phyloP scores from a whole-genome alignment of 2,797 vertebrate species.

The Garrulus glandarius region DNA sequence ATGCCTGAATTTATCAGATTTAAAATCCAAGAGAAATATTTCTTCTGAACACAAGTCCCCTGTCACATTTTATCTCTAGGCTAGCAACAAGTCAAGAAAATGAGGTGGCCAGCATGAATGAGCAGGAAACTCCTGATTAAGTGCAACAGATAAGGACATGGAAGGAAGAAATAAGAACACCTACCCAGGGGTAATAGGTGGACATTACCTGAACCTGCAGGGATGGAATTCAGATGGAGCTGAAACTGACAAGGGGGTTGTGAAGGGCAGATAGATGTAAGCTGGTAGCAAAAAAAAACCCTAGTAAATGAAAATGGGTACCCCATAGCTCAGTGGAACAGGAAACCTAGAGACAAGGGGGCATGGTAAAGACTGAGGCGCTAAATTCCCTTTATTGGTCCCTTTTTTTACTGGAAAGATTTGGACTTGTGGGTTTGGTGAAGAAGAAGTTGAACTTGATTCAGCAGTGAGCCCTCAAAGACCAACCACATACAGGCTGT shows the following conservation, averaged over 20 bases:
- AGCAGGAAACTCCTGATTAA: not conserved
- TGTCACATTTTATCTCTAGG: not conserved
- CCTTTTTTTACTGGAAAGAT: not conserved
- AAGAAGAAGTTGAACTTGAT: not conserved
- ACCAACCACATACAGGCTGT: not conserved
- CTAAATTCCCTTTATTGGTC: not conserved
- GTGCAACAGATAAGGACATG: not conserved
- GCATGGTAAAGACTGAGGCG: not conserved
- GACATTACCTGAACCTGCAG: not conserved
- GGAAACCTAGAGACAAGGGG: not conserved
- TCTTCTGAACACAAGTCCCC: not conserved
- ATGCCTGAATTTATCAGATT: not conserved
- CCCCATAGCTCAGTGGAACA: not conserved
- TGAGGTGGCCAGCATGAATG: too few relatives aligned
- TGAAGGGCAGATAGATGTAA: not conserved
- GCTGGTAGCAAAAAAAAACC: not conserved
- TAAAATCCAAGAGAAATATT: not conserved
- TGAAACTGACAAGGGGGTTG: not conserved
- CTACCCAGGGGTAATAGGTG: not conserved
- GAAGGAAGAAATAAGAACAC: not conserved
- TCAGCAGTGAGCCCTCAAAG: not conserved
- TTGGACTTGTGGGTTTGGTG: not conserved
- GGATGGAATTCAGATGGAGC: not conserved
- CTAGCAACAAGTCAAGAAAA: not conserved
- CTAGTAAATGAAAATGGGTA: not conserved